Evolutionary conservation across 2,113 vertebrate species (phyloP).

Genomic region (Todiramphus saurophagus): DNA sequence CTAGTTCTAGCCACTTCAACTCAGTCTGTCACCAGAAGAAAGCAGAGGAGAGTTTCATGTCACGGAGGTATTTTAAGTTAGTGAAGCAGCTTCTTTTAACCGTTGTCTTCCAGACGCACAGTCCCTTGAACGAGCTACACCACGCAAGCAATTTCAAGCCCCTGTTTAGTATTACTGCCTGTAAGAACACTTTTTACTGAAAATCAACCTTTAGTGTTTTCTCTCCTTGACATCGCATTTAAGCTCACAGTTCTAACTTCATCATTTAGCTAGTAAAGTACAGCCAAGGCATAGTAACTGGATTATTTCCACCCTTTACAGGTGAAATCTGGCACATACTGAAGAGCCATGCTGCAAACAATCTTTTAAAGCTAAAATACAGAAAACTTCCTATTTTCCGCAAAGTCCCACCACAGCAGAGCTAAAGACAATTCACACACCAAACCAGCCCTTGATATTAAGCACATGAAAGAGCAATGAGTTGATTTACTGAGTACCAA

Average conservation of each 20-base stretch:
- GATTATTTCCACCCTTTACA: background rate
- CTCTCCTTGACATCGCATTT: background rate
- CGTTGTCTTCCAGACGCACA: background rate
- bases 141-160: background rate
- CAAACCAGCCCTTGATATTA: background rate
- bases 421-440: background rate
- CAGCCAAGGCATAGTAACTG: background rate
- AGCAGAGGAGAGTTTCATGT: background rate
- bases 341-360: background rate
- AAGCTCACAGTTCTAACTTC: background rate
- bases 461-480: background rate
- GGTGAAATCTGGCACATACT: background rate
- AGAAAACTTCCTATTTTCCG: background rate
- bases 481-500: background rate
- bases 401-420: background rate
- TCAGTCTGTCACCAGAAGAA: background rate
- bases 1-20: background rate
- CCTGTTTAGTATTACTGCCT: background rate
- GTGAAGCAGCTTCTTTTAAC: background rate
- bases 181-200: background rate
- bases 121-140: background rate
- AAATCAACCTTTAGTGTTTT: background rate
- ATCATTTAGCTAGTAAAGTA: background rate
- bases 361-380: background rate
- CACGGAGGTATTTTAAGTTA: background rate